These are phyloP conservation scores for Centruroides sculpturatus DNA, from an alignment of 1,140 invertebrate species.

Conservation along the genomic window DNA sequence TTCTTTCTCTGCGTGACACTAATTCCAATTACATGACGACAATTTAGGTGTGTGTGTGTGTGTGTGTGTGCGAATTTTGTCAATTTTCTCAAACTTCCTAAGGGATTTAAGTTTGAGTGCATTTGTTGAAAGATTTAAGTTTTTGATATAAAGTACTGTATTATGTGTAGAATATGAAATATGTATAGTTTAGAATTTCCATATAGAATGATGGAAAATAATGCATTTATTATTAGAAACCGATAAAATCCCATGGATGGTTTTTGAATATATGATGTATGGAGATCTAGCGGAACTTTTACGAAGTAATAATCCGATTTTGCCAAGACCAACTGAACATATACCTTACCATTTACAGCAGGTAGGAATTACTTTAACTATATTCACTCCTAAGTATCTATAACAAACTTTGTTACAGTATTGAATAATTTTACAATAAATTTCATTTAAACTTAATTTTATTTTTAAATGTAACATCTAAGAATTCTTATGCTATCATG, in stretches of 20 bases:
- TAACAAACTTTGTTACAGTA: too few species aligned
- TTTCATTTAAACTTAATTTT: background rate
- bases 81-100: background rate
- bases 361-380: background rate
- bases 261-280: conserved; percentile 83
- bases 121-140: background rate
- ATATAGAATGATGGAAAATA: background rate
- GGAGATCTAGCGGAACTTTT: conserved; percentile 74
- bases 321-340: background rate
- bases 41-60: background rate
- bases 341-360: background rate
- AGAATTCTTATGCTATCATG: too few species aligned
- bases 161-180: too few species aligned
- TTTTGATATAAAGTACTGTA: too few species aligned
- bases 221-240: conserved; percentile 36
- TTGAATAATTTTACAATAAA: background rate
- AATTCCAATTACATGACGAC: too few species aligned
- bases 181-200: background rate
- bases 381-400: too few species aligned
- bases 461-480: background rate
- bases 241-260: conserved; percentile 65
- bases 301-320: conserved; percentile 39
- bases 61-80: background rate
- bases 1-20: too few species aligned
- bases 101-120: background rate